These are phyloP conservation scores for Dipodomys spectabilis DNA, from an alignment of 2,113 vertebrate species.

Conservation along the genomic window DNA sequence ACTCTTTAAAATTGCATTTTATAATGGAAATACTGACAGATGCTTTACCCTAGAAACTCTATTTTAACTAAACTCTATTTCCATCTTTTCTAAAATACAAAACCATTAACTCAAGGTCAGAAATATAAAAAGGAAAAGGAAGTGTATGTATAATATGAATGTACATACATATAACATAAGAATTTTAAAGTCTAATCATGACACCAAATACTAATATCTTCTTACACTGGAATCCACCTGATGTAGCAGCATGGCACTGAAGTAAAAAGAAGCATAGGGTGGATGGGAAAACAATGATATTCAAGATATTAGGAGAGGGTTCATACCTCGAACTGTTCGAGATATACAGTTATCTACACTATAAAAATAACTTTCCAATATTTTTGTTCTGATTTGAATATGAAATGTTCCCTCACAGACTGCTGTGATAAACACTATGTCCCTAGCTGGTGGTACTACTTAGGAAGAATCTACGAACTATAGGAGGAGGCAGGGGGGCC, in stretches of 20 bases:
- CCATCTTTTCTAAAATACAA: constrained; percentile 74
- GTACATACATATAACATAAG: background rate
- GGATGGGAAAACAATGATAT: background rate
- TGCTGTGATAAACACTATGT: background rate
- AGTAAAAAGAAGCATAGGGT: background rate
- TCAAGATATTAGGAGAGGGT: background rate
- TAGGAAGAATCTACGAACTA: background rate
- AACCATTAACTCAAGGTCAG: constrained; percentile 63
- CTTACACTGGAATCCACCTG: background rate
- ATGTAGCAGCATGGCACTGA: background rate
- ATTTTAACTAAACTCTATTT: constrained; percentile 66
- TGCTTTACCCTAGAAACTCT: constrained; percentile 78
- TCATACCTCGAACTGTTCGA: background rate
- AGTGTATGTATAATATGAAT: background rate
- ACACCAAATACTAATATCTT: background rate
- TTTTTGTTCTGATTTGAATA: background rate
- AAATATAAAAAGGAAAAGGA: constrained; percentile 46
- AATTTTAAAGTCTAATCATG: background rate
- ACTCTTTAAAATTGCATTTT: constrained; percentile 80
- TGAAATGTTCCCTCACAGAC: background rate
- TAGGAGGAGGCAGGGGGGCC: background rate
- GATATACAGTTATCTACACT: background rate
- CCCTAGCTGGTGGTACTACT: background rate
- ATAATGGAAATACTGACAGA: constrained; percentile 86
- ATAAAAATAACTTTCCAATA: background rate